These are phyloP conservation scores for Colistium nudipinnis DNA, from an alignment of 2,113 vertebrate species.

Conservation along the genomic window DNA sequence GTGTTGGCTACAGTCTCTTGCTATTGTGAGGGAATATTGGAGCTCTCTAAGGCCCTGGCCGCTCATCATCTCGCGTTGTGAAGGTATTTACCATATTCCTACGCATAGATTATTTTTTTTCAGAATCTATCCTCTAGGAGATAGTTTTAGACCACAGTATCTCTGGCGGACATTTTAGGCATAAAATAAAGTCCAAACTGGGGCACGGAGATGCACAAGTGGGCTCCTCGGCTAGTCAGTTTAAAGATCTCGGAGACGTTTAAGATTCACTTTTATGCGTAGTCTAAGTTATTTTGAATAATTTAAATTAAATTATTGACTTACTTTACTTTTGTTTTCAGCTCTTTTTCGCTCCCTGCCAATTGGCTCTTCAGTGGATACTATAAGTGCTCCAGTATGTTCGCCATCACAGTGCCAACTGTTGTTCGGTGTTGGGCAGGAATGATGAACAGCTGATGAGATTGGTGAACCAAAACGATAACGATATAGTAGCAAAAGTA, in stretches of 20 bases:
- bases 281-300: too few relatives aligned
- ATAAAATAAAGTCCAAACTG: neutral
- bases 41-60: constrained; percentile 58
- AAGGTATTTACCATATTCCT: constrained; percentile 62
- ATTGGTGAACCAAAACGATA: too few relatives aligned
- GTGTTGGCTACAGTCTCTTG: constrained; percentile 64
- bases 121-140: constrained; percentile 12
- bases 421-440: too few relatives aligned
- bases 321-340: too few relatives aligned
- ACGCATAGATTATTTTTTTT: constrained; percentile 20
- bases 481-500: too few relatives aligned
- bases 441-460: too few relatives aligned
- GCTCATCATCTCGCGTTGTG: constrained; percentile 49
- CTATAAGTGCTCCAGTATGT: too few relatives aligned
- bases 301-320: too few relatives aligned
- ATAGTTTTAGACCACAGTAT: constrained; percentile 19
- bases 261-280: neutral
- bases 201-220: neutral
- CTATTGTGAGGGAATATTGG: constrained; percentile 62
- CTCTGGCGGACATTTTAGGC: neutral
- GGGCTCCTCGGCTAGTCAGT: accelerated
- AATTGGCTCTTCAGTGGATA: too few relatives aligned
- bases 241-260: neutral
- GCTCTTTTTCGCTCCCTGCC: too few relatives aligned
- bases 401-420: too few relatives aligned